A percentile compares a stretch with the other conserved stretches of the same genome.
phyloP scores from a whole-genome alignment of 1,140 invertebrate genomes.

The Meloidogyne floridensis region DNA sequence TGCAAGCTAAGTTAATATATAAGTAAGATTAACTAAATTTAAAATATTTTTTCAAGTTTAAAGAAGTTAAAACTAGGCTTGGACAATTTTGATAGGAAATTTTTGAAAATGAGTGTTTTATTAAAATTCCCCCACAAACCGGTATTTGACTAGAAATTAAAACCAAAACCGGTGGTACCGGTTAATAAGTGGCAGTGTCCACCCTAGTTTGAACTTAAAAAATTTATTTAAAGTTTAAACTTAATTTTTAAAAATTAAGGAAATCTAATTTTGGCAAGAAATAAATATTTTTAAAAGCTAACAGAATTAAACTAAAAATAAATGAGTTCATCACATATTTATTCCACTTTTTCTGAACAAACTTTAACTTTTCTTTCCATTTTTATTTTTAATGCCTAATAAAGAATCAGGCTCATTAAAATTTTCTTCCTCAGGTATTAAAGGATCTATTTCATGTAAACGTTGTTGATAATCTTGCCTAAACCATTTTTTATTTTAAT shows the following conservation, averaged over 20 bases:
- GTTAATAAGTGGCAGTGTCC: too few relatives aligned
- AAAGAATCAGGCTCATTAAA: slow-evolving; percentile 40
- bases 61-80: too few relatives aligned
- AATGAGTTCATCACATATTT: neutral
- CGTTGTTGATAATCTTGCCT: slow-evolving; percentile 3
- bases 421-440: neutral
- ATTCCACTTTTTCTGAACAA: neutral
- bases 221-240: too few relatives aligned
- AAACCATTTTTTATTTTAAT: neutral
- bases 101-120: slow-evolving; percentile 52
- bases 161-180: neutral
- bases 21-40: too few relatives aligned
- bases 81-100: too few relatives aligned
- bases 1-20: too few relatives aligned
- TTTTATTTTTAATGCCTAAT: slow-evolving; percentile 20
- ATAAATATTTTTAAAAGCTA: slow-evolving; percentile 5
- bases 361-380: slow-evolving; percentile 8
- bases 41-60: too few relatives aligned
- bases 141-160: neutral
- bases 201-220: too few relatives aligned
- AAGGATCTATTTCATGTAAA: neutral
- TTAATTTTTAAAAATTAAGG: too few relatives aligned
- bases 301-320: slow-evolving; percentile 1
- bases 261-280: neutral
- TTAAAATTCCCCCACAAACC: slow-evolving; percentile 34